Evolutionary conservation across 2,888 invertebrate genomes (phyloP), one percentile per base, ranked within the genome.

Genomic region (Dryobota labecula): DNA sequence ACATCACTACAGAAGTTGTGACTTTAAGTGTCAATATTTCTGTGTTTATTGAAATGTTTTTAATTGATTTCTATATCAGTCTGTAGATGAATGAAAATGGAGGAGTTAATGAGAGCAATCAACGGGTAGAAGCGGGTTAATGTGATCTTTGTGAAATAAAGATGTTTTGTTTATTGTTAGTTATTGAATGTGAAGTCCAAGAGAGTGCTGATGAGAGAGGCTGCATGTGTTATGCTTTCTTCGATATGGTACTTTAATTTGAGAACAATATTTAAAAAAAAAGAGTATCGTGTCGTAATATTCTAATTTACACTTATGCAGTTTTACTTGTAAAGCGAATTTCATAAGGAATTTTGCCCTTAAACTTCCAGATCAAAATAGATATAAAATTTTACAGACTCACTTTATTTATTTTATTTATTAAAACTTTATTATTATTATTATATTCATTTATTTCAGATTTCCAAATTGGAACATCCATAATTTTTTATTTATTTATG

Each of bases 11-110:
- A 57, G 64, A 78, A 77, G 56, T 43, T 38, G 53, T 68, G 64
- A 76, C 56, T 67, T 71, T 77, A 65, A 68, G 57, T 72, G 60
- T 65, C 78, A 57, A 53, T 81, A 67, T 77, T 67, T 67, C 24
- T 64, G 77, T 56, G 77, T 71, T 67, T 43, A 64, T 76, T 66
- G 51, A 69, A 63, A 73, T 72, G 64, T 61, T 76, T 71, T 65
- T 65, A 81, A 81, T 66, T 79, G 53, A 72, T 82, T 77, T 79
- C 68, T 82, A 47, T 73, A 82, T 79, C 65, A 62, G 57, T 65
- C 9, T 41, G 45, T 43, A 30, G 9, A 11, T 72, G n/a, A 63
- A 78, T 78, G 36, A 54, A 69, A 62, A 64, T 9, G 2, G 3
- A 18, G 38, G 30, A 49, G 20, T n/a, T 64, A 45, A 76, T 53